A percentile compares a stretch with the other conserved stretches of the same genome.
phyloP scores from a whole-genome alignment of 2,888 invertebrate species.

The Harmothoe impar region DNA sequence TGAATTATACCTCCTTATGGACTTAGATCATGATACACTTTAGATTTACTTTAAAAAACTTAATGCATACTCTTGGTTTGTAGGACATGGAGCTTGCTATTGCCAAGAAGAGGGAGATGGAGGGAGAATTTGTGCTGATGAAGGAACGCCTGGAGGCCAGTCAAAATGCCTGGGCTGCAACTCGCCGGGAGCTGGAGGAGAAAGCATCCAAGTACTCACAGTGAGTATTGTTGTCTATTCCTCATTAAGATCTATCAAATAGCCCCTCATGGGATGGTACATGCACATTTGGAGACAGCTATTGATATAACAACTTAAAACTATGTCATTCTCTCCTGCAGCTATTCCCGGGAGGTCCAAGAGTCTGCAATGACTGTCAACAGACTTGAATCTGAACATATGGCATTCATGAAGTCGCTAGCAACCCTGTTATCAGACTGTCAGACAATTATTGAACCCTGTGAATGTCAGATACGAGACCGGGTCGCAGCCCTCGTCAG shows the following conservation, averaged over 20 bases:
- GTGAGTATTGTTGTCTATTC: not conserved
- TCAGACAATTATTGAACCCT: slow-evolving; percentile 72
- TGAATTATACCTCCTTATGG: too few relatives aligned
- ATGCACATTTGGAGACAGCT: not conserved
- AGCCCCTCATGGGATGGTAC: too few relatives aligned
- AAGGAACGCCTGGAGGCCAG: slow-evolving; percentile 72
- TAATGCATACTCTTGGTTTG: not conserved
- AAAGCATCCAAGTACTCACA: slow-evolving; percentile 64
- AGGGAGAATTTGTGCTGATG: slow-evolving; percentile 75
- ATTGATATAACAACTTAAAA: not conserved
- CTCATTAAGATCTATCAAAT: too few relatives aligned
- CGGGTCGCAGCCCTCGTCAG: slow-evolving; percentile 73
- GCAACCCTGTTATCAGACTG: slow-evolving; percentile 76
- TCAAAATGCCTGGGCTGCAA: slow-evolving; percentile 71
- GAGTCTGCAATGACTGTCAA: slow-evolving; percentile 45
- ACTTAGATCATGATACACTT: too few relatives aligned
- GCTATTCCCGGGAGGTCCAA: slow-evolving; percentile 44
- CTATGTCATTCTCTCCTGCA: not conserved
- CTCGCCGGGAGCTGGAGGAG: slow-evolving; percentile 71
- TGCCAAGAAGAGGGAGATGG: slow-evolving; percentile 74
- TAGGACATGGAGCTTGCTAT: slow-evolving; percentile 71
- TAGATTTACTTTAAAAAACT: too few relatives aligned
- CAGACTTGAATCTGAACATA: slow-evolving; percentile 68
- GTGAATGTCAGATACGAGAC: slow-evolving; percentile 79
- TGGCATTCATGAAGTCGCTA: slow-evolving; percentile 79